Conservation (phyloP, 2,888 invertebrate genomes). For the Miltochrista miniata region DNA sequence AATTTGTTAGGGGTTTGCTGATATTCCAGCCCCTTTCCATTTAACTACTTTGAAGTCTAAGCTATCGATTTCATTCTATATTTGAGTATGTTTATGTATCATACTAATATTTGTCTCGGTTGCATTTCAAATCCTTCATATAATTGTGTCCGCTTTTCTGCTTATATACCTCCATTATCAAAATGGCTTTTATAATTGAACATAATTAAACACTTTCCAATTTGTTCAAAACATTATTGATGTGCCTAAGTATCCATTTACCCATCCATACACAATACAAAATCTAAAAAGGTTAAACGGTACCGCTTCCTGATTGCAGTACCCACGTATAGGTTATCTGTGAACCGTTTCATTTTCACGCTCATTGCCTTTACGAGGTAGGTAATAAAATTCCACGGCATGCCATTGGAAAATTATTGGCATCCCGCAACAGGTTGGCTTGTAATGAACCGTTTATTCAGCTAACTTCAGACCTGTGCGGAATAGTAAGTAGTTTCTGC, state of each 20-base stretch:
- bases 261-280: too few species aligned
- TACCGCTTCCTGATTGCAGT: conserved; percentile 14
- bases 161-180: too few species aligned
- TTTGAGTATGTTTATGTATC: too few species aligned
- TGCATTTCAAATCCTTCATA: too few species aligned
- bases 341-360: conserved; percentile 29
- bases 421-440: conserved; percentile 31
- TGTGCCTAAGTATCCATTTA: too few species aligned
- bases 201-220: background rate
- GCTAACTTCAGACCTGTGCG: conserved; percentile 11
- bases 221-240: background rate
- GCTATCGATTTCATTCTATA: too few species aligned
- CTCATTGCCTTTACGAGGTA: conserved; percentile 32
- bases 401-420: conserved; percentile 23
- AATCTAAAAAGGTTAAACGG: conserved; percentile 12
- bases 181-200: too few species aligned
- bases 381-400: conserved; percentile 32
- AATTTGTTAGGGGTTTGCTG: too few species aligned
- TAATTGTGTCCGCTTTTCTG: too few species aligned
- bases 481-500: conserved; percentile 25
- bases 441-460: conserved; percentile 22
- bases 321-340: conserved; percentile 18
- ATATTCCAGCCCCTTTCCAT: too few species aligned
- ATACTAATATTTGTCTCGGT: too few species aligned
- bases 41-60: too few species aligned